Conservation (phyloP, 2,888 invertebrate species). For the Dynastes grantii region DNA sequence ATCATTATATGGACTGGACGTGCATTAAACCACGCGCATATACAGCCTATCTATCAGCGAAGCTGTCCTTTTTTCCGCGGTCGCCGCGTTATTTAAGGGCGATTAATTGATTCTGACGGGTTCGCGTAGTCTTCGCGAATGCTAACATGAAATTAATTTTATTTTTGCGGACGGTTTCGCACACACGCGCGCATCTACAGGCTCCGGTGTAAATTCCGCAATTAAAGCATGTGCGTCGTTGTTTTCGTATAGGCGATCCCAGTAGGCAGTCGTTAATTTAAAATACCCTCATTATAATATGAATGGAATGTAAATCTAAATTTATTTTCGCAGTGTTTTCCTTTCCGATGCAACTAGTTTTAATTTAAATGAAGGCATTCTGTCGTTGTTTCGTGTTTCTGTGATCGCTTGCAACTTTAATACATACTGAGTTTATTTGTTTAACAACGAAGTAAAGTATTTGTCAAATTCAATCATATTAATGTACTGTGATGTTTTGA, state of each 20-base stretch:
- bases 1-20: constrained; percentile 18
- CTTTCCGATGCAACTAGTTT: not conserved
- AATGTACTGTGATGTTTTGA: no score
- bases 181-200: no score
- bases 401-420: no score
- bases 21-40: not conserved
- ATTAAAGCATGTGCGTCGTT: constrained; percentile 9
- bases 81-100: constrained; percentile 6
- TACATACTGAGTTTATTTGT: no score
- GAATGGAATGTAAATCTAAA: constrained; percentile 29
- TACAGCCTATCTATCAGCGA: not conserved
- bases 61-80: not conserved
- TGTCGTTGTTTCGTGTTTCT: no score
- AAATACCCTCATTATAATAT: constrained; percentile 26
- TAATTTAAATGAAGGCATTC: no score
- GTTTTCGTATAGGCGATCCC: not conserved
- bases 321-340: constrained; percentile 9
- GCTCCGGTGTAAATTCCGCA: constrained; percentile 35
- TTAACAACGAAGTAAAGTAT: no score
- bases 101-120: constrained; percentile 25
- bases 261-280: constrained; percentile 21
- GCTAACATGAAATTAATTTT: constrained; percentile 41
- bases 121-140: constrained; percentile 7
- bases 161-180: constrained; percentile 27
- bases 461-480: no score